Percentiles rank a stretch among this genome's conserved stretches.
Conservation (phyloP, 2,888 invertebrate genomes). For the Trimorus sp. region DNA sequence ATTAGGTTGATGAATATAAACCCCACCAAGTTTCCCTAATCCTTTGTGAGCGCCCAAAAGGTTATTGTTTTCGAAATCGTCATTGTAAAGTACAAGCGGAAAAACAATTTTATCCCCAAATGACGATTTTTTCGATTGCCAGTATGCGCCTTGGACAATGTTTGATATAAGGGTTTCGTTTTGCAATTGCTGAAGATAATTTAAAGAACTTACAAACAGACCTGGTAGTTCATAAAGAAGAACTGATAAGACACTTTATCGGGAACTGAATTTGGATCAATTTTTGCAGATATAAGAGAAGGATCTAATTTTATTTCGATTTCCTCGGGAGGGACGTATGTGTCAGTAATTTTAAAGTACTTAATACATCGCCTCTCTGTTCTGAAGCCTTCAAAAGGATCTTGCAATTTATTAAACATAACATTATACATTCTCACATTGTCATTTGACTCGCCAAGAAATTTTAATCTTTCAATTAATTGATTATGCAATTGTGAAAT, state of each 20-base stretch:
- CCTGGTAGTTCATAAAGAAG: slow-evolving; percentile 54
- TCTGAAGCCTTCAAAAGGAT: background rate
- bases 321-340: slow-evolving; percentile 11
- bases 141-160: too few species aligned
- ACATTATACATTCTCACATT: background rate
- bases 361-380: background rate
- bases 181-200: too few species aligned
- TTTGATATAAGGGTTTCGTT: too few species aligned
- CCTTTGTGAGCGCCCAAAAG: too few species aligned
- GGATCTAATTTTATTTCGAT: background rate
- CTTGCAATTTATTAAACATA: background rate
- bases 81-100: too few species aligned
- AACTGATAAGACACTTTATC: slow-evolving; percentile 35
- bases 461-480: slow-evolving; percentile 20
- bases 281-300: too few species aligned
- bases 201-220: slow-evolving; percentile 3
- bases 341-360: slow-evolving; percentile 13
- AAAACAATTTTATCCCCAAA: too few species aligned
- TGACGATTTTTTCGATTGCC: too few species aligned
- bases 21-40: too few species aligned
- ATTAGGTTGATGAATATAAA: too few species aligned
- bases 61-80: too few species aligned
- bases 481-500: slow-evolving; percentile 1
- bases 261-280: background rate
- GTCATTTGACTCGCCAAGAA: slow-evolving; percentile 22